These are phyloP conservation scores for Cryptophagus acutangulus DNA, from an alignment of 2,888 invertebrate species.

Conservation along the genomic window DNA sequence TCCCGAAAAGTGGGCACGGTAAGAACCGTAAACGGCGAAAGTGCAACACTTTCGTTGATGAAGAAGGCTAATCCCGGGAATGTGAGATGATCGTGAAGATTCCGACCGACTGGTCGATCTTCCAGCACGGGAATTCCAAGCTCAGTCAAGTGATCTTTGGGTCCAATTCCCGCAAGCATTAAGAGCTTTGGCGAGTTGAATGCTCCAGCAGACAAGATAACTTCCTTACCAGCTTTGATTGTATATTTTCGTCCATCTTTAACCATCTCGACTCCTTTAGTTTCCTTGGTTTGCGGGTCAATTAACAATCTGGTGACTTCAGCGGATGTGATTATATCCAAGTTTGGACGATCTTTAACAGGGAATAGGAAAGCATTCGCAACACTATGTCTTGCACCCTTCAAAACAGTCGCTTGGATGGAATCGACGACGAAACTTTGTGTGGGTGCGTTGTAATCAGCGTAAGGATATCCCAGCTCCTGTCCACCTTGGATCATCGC, in stretches of 20 bases:
- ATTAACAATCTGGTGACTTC: slow-evolving; percentile 57
- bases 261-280: slow-evolving; percentile 48
- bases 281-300: slow-evolving; percentile 43
- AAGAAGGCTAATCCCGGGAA: slow-evolving; percentile 47
- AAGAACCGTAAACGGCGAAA: background rate
- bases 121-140: slow-evolving; percentile 56
- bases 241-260: slow-evolving; percentile 28
- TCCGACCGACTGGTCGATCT: slow-evolving; percentile 61
- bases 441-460: slow-evolving; percentile 46
- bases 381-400: slow-evolving; percentile 53
- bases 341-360: slow-evolving; percentile 52
- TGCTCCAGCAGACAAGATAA: slow-evolving; percentile 57
- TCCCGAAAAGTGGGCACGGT: background rate
- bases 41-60: background rate
- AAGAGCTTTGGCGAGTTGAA: slow-evolving; percentile 74
- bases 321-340: slow-evolving; percentile 54
- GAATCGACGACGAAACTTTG: slow-evolving; percentile 42
- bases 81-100: slow-evolving; percentile 63
- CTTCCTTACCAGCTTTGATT: slow-evolving; percentile 49
- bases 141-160: slow-evolving; percentile 53
- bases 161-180: slow-evolving; percentile 63
- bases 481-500: slow-evolving; percentile 41
- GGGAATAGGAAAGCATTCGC: slow-evolving; percentile 56
- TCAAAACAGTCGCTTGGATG: slow-evolving; percentile 46
- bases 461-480: slow-evolving; percentile 44